Evolutionary conservation across 2,113 vertebrate genomes (phyloP).

Genomic region (Astur gentilis): DNA sequence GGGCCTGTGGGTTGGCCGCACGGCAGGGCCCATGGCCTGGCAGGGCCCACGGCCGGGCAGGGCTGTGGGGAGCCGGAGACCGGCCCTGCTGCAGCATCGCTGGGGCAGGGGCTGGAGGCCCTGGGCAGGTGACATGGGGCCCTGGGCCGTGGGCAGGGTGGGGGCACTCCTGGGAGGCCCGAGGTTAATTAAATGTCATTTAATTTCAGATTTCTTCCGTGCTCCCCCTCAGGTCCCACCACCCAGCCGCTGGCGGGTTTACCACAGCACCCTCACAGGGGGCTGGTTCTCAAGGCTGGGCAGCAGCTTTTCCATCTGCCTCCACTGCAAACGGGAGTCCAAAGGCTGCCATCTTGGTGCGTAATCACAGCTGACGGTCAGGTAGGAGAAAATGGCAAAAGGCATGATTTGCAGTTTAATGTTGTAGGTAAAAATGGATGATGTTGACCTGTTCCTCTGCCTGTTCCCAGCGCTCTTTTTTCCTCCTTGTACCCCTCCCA

Average conservation of each 20-base stretch:
- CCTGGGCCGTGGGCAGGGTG: not conserved
- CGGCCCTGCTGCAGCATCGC: fast-evolving
- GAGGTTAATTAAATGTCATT: not conserved
- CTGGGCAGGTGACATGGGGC: not conserved
- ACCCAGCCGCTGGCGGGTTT: not conserved
- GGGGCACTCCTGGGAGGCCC: not conserved
- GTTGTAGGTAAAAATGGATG: not conserved
- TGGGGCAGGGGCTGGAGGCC: not conserved
- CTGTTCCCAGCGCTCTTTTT: not conserved
- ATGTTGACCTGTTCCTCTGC: not conserved
- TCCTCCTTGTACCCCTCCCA: not conserved
- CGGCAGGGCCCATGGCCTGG: fast-evolving
- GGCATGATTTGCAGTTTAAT: not conserved
- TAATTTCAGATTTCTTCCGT: not conserved
- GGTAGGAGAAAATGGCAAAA: not conserved
- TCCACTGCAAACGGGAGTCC: not conserved
- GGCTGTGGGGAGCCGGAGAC: not conserved
- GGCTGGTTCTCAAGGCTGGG: not conserved
- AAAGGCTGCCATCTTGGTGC: not conserved
- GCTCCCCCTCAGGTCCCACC: not conserved
- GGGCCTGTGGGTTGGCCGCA: fast-evolving
- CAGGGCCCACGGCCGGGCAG: no score
- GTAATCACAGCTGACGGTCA: not conserved
- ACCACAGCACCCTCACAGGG: not conserved
- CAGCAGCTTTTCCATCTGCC: not conserved